Evolutionary conservation across 2,113 vertebrate genomes (phyloP).

Genomic region (Pholis gunnellus): DNA sequence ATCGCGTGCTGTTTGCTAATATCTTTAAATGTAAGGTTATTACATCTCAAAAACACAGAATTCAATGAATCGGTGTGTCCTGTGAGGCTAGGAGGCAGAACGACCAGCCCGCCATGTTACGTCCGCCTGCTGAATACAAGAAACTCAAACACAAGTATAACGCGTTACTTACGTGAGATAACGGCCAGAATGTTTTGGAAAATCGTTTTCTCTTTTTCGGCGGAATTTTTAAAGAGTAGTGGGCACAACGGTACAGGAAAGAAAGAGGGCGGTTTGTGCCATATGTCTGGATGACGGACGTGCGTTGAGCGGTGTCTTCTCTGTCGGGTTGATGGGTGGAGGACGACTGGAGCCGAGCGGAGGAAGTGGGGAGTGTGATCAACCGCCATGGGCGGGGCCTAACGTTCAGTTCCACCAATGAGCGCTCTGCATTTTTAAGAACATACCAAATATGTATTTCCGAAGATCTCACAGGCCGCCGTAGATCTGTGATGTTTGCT

Average conservation of each 20-base stretch:
- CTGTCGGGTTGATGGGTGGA: constrained; percentile 52
- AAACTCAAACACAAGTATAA: constrained; percentile 43
- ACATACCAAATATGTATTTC: constrained; percentile 78
- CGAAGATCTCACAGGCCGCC: constrained; percentile 45
- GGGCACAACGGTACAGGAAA: constrained; percentile 95
- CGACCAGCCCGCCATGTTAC: constrained; percentile 82
- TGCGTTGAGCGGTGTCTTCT: not conserved
- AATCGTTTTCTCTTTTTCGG: constrained; percentile 99
- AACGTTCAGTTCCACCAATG: constrained; percentile 54
- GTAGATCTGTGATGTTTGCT: constrained; percentile 28
- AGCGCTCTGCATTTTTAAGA: not conserved
- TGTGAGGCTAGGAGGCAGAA: constrained; percentile 71
- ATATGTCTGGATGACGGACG: constrained; percentile 81
- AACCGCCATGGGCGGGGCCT: constrained; percentile 54
- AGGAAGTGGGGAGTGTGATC: constrained; percentile 61
- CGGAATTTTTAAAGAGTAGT: constrained; percentile 99
- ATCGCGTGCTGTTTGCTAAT: too few species aligned
- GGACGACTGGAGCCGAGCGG: constrained; percentile 44
- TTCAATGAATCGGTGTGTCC: constrained; percentile 63
- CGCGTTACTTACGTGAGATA: constrained; percentile 95
- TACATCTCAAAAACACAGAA: not conserved
- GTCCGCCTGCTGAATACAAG: constrained; percentile 53
- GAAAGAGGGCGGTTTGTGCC: constrained; percentile 88
- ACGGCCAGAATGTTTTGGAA: constrained; percentile 98
- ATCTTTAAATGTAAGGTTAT: not conserved